phyloP scores from a whole-genome alignment of 2,888 invertebrate genomes.

The Zygothrica quintamaculata region DNA sequence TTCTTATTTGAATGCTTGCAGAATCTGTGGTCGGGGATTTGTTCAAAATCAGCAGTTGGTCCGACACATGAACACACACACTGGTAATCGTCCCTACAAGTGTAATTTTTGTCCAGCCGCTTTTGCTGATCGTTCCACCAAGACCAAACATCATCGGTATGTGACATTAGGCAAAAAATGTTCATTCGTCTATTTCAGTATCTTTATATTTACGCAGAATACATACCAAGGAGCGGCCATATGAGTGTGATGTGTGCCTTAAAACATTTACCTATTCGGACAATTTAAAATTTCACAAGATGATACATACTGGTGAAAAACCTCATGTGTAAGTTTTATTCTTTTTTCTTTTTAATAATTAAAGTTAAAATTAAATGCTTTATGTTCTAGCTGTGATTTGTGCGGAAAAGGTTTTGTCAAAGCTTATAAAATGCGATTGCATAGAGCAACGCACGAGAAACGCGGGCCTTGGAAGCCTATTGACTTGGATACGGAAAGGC shows the following conservation, averaged over 20 bases:
- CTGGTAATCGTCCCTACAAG: constrained; percentile 84
- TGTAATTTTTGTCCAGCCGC: constrained; percentile 83
- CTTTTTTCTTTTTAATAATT: not conserved
- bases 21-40: constrained; percentile 83
- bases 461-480: constrained; percentile 54
- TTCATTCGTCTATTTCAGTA: not conserved
- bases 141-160: constrained; percentile 84
- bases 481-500: constrained; percentile 13
- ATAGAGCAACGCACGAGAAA: constrained; percentile 77
- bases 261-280: constrained; percentile 83
- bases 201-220: constrained; percentile 56
- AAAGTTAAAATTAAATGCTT: not conserved
- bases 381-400: constrained; percentile 70
- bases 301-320: constrained; percentile 83
- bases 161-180: no score
- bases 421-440: constrained; percentile 80
- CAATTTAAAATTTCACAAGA: constrained; percentile 82
- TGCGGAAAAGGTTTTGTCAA: constrained; percentile 82
- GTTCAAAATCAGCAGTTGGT: constrained; percentile 83
- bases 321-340: constrained; percentile 78
- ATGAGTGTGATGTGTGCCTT: constrained; percentile 82
- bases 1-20: constrained; percentile 27
- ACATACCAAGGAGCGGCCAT: constrained; percentile 83
- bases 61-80: constrained; percentile 85
- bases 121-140: constrained; percentile 84